Conservation (phyloP, 2,113 vertebrate species). For the Lagopus muta region DNA sequence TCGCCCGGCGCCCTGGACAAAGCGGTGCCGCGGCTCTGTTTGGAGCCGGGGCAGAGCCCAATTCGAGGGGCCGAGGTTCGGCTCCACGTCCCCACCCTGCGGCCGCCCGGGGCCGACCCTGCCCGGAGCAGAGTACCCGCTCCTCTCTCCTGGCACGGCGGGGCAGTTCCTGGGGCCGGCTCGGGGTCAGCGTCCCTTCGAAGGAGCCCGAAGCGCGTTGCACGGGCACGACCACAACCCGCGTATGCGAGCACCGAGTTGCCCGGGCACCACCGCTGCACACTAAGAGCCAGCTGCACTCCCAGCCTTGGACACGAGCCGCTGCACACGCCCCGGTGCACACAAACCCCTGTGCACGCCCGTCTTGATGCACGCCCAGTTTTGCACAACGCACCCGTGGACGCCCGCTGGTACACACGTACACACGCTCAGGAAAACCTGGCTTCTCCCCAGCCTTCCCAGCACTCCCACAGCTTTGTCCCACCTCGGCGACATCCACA, state of each 20-base stretch:
- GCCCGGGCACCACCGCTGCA: not conserved
- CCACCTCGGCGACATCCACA: not conserved
- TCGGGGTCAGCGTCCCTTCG: not conserved
- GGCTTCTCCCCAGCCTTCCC: not conserved
- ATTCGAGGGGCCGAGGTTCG: not conserved
- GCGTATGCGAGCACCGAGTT: too few relatives aligned
- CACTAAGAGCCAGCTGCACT: fast-evolving
- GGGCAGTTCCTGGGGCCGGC: not conserved
- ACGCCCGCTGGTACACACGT: not conserved
- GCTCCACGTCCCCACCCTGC: constrained; percentile 59
- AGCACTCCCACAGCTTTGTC: not conserved
- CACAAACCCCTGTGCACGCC: not conserved
- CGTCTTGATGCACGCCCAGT: not conserved
- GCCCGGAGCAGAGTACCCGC: not conserved
- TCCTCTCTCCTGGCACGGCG: not conserved
- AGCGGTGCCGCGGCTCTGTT: not conserved
- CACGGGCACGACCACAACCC: not conserved
- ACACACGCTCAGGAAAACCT: not conserved
- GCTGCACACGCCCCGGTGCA: too few relatives aligned
- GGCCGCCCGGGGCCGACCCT: not conserved
- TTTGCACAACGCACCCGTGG: not conserved
- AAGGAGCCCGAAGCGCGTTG: not conserved
- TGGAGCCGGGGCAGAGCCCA: not conserved
- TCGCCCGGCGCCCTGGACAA: not conserved
- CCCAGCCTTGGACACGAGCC: not conserved